phyloP scores from a whole-genome alignment of 2,113 vertebrate genomes.

The Actenoides hombroni region DNA sequence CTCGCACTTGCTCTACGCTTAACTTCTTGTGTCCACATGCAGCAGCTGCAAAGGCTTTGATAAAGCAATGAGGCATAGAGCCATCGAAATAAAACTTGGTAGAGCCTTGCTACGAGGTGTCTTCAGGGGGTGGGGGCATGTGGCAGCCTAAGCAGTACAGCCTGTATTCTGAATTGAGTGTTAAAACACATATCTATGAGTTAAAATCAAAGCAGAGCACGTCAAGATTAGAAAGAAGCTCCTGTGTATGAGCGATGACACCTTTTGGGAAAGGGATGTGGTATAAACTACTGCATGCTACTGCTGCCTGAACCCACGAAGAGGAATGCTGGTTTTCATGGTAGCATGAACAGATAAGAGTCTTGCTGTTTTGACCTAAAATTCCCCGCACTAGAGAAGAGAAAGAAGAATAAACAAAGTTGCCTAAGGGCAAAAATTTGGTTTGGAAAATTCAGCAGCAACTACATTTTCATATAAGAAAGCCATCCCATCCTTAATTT shows the following conservation, averaged over 20 bases:
- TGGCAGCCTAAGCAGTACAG: not conserved
- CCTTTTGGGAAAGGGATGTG: not conserved
- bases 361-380: not conserved
- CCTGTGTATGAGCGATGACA: not conserved
- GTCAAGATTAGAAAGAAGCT: not conserved
- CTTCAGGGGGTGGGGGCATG: not conserved
- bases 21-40: not conserved
- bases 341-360: not conserved
- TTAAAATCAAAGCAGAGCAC: not conserved
- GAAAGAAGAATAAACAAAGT: not conserved
- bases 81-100: not conserved
- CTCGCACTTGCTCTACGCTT: not conserved
- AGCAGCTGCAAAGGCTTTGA: not conserved
- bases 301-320: not conserved
- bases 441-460: not conserved
- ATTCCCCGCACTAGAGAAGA: not conserved
- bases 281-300: not conserved
- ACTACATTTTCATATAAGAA: not conserved
- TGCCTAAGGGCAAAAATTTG: not conserved
- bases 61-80: not conserved
- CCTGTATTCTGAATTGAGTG: not conserved
- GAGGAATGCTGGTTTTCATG: not conserved
- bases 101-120: not conserved
- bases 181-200: not conserved
- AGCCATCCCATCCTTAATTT: not conserved